phyloP scores from a whole-genome alignment of 2,113 vertebrate genomes.

The Bos indicus region DNA sequence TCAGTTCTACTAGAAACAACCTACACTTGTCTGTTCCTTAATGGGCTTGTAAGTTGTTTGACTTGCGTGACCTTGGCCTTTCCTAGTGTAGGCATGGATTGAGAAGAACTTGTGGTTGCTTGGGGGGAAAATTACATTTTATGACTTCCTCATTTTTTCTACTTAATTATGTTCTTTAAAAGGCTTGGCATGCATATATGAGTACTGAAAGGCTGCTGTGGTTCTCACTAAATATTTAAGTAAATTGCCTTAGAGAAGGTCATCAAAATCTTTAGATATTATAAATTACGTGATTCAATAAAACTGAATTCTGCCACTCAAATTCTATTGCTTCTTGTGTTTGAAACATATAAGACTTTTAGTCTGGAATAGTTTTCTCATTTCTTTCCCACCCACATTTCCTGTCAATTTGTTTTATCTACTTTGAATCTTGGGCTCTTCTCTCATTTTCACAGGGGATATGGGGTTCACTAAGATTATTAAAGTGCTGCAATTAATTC shows the following conservation, averaged over 20 bases:
- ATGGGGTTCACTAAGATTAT: background rate
- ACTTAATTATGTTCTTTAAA: background rate
- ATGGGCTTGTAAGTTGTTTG: background rate
- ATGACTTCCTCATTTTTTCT: background rate
- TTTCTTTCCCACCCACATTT: background rate
- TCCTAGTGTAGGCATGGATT: background rate
- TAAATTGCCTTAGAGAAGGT: slow-evolving; percentile 39
- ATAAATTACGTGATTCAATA: background rate
- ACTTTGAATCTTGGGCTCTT: background rate
- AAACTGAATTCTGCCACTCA: slow-evolving; percentile 10
- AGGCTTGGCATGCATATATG: background rate
- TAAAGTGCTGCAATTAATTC: background rate
- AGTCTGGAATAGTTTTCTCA: background rate
- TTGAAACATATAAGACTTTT: background rate
- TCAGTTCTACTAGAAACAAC: background rate
- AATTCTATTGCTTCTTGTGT: background rate
- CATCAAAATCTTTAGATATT: slow-evolving; percentile 24
- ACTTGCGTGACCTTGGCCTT: background rate
- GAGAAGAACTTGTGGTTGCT: background rate
- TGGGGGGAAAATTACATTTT: background rate
- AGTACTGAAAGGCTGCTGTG: background rate
- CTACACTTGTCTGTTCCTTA: background rate
- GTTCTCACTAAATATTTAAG: background rate
- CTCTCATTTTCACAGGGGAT: background rate
- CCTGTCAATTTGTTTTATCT: slow-evolving; percentile 20